A percentile compares a stretch with the other conserved stretches of the same genome.
Evolutionary conservation across 2,888 invertebrate species (phyloP).

Genomic region (Chrysodeixis includens): DNA sequence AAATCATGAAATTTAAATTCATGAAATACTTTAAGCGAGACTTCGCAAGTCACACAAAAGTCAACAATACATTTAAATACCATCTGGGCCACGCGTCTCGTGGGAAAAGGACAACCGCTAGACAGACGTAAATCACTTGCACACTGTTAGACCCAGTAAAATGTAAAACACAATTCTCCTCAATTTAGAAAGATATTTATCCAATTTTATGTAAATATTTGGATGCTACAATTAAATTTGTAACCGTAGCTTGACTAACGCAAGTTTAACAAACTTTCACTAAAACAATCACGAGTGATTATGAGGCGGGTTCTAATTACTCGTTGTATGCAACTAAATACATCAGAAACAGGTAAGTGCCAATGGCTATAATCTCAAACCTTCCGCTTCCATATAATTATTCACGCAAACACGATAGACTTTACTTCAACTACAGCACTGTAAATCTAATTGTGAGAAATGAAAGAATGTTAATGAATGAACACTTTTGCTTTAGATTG

Average conservation of each 20-base stretch:
- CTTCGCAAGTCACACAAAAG: constrained; percentile 4
- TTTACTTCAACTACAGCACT: constrained; percentile 9
- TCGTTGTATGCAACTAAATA: constrained; percentile 41
- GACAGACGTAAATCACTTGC: background rate
- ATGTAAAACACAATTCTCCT: background rate
- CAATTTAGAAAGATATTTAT: background rate
- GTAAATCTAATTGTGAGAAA: constrained; percentile 18
- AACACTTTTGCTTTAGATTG: background rate
- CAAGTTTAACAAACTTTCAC: constrained; percentile 30
- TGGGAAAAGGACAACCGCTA: constrained; percentile 2
- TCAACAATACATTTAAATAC: constrained; percentile 4
- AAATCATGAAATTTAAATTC: too few relatives aligned
- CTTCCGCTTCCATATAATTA: constrained; percentile 53
- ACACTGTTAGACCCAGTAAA: background rate
- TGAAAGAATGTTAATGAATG: constrained; percentile 5
- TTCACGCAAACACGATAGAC: constrained; percentile 50
- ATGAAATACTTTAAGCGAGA: background rate
- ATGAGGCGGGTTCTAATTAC: constrained; percentile 41
- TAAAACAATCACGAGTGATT: constrained; percentile 23
- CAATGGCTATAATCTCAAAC: constrained; percentile 44
- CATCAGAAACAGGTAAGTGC: constrained; percentile 33
- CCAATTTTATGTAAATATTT: background rate
- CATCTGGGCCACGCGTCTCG: constrained; percentile 1
- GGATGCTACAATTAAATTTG: background rate
- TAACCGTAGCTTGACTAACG: background rate